Evolutionary conservation across 37 sponge, comb jelly and placozoan genomes (phyloP).

Genomic region (Crambe crambe): DNA sequence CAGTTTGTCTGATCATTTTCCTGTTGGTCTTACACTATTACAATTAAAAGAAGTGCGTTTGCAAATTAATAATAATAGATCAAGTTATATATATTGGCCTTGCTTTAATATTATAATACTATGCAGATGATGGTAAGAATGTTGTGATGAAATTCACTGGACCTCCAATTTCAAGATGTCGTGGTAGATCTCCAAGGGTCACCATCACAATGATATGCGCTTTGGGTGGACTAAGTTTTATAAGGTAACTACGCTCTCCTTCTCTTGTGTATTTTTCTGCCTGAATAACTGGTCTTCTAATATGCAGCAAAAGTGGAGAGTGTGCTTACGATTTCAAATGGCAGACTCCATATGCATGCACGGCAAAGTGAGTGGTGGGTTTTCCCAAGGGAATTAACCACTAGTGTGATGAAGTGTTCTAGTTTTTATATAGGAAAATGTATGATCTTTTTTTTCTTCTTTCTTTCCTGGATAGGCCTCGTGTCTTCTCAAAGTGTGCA

Average conservation of each 20-base stretch:
- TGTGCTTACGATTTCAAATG: slow-evolving; percentile 40
- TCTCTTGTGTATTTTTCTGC: not conserved
- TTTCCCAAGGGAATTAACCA: too few relatives aligned
- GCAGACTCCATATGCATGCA: slow-evolving; percentile 53
- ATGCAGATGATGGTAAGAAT: not conserved
- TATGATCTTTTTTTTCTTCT: not conserved
- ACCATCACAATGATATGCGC: slow-evolving; percentile 31
- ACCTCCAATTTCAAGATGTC: not conserved
- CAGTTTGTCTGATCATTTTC: too few relatives aligned
- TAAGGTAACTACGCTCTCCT: slow-evolving; percentile 5
- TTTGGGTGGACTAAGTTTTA: not conserved
- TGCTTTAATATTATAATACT: not conserved
- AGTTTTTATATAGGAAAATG: not conserved
- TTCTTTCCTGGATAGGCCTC: not conserved
- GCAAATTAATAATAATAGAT: too few relatives aligned
- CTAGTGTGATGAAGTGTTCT: not conserved
- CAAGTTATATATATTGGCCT: not conserved
- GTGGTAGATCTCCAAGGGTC: slow-evolving; percentile 9
- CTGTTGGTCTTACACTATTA: too few relatives aligned
- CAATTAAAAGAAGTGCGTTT: too few relatives aligned
- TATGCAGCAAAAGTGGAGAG: not conserved
- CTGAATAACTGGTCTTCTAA: not conserved
- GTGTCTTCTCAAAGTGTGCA: not conserved
- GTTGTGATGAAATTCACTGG: slow-evolving; percentile 28
- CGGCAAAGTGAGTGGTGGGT: slow-evolving; percentile 2